A percentile compares a stretch with the other conserved stretches of the same genome.
Conservation (phyloP, 2,113 vertebrate genomes). For the Micronycteris hirsuta region DNA sequence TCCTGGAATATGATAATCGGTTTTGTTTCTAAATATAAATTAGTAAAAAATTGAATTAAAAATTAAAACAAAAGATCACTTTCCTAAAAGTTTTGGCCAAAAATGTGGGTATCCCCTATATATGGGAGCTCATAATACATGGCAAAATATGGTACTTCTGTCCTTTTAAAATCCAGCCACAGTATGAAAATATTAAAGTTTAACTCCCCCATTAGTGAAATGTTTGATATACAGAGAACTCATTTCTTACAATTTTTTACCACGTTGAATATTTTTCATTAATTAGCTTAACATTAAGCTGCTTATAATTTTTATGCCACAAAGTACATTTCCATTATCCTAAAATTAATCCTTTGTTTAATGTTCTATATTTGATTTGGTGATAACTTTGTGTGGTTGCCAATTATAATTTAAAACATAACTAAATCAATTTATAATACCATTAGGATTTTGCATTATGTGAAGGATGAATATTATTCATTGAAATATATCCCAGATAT, state of each 20-base stretch:
- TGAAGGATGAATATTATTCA: background rate
- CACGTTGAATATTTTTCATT: background rate
- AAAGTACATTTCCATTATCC: background rate
- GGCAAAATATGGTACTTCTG: background rate
- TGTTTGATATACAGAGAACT: background rate
- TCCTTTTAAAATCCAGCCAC: background rate
- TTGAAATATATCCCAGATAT: background rate
- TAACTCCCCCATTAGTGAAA: background rate
- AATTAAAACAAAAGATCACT: too few relatives aligned
- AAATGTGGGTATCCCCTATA: too few relatives aligned
- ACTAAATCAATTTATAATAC: background rate
- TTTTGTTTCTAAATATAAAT: too few relatives aligned
- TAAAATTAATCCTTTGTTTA: background rate
- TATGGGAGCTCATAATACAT: too few relatives aligned
- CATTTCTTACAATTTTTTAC: background rate
- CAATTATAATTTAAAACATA: slow-evolving; percentile 21
- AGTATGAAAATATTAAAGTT: background rate
- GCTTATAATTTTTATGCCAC: background rate
- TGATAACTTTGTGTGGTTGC: background rate
- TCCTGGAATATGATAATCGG: too few relatives aligned
- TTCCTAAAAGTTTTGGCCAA: too few relatives aligned
- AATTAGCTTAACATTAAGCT: background rate
- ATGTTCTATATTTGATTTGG: background rate
- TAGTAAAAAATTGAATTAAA: too few relatives aligned
- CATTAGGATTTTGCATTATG: background rate